Evolutionary conservation across 2,888 invertebrate genomes (phyloP).

Genomic region (Drosophila ustulata): DNA sequence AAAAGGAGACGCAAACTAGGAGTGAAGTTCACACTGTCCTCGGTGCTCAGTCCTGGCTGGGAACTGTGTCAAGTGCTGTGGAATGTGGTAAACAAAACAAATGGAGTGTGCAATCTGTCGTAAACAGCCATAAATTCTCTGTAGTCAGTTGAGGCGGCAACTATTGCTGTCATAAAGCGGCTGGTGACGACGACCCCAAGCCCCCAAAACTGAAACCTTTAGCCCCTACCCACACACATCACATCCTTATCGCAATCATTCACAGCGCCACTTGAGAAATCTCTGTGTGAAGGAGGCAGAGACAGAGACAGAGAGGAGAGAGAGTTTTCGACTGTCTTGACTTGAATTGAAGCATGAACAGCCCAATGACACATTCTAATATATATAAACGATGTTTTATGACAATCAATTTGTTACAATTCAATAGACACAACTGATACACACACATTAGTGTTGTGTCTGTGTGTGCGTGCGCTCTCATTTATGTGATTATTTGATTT

Average conservation of each 20-base stretch:
- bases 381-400: conserved; percentile 83
- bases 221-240: conserved; percentile 9
- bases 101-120: conserved; percentile 82
- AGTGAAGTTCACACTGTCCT: conserved; percentile 19
- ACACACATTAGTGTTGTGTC: conserved; percentile 15
- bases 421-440: conserved; percentile 73
- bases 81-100: conserved; percentile 78
- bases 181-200: conserved; percentile 15
- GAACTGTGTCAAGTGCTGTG: conserved; percentile 72
- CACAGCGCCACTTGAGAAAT: conserved; percentile 77
- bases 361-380: conserved; percentile 78
- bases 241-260: conserved; percentile 76
- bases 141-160: conserved; percentile 55
- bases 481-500: conserved; percentile 82
- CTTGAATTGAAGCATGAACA: conserved; percentile 75
- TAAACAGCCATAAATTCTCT: conserved; percentile 79
- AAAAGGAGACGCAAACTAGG: conserved; percentile 51
- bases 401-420: conserved; percentile 84
- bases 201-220: conserved; percentile 1
- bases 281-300: conserved; percentile 28
- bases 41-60: conserved; percentile 26
- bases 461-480: conserved; percentile 62
- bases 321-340: conserved; percentile 45
- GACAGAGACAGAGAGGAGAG: not conserved
- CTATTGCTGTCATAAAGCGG: conserved; percentile 62